Percentiles rank a stretch among this genome's conserved stretches.
Conservation (phyloP, 2,113 vertebrate species). For the Gymnogyps californianus region DNA sequence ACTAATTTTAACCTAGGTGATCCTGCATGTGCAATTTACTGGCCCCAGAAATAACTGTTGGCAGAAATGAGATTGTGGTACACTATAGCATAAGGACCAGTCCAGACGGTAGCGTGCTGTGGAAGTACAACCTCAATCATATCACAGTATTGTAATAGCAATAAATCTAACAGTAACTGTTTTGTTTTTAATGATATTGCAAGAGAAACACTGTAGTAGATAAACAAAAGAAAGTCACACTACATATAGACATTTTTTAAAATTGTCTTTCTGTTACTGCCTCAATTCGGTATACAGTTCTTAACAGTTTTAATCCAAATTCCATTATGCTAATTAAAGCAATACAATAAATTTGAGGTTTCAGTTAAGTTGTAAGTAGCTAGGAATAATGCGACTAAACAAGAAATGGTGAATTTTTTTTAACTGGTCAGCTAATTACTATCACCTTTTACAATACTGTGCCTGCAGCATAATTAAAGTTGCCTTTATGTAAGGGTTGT, state of each 20-base stretch:
- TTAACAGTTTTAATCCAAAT: background rate
- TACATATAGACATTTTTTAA: background rate
- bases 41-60: background rate
- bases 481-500: background rate
- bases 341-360: background rate
- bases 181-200: background rate
- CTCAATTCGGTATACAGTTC: background rate
- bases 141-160: background rate
- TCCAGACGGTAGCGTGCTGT: rapidly evolving
- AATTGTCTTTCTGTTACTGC: background rate
- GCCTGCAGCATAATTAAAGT: background rate
- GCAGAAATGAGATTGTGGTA: background rate
- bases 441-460: background rate
- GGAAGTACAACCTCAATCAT: background rate
- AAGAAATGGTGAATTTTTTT: background rate
- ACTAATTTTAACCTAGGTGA: background rate
- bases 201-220: background rate
- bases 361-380: background rate
- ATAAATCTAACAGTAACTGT: background rate
- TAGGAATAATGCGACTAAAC: background rate
- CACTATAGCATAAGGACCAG: background rate
- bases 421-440: background rate
- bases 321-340: background rate
- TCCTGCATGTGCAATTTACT: background rate
- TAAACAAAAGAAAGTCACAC: background rate